Base-by-base conservation (phyloP, 2,797 vertebrate species). In the Ispidina lecontei region DNA sequence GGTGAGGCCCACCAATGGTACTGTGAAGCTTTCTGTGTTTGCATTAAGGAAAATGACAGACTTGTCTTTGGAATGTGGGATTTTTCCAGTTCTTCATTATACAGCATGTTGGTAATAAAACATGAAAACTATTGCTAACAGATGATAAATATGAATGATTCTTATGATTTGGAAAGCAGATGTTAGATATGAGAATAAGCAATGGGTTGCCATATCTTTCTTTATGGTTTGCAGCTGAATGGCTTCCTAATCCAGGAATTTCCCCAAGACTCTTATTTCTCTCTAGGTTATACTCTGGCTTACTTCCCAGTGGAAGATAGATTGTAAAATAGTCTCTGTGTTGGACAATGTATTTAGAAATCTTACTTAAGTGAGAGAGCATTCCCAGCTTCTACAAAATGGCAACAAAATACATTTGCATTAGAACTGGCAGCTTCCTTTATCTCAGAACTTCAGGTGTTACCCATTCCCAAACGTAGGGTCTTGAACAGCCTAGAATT, bases 111-210 rank as follows among this genome's bases (percentile, higher is more conserved):
- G 80, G 74, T 91, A 90, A 92, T 82, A 95, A 95, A 94, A 73
- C 84, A 82, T 79, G 77, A 91, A 93, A 95, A 82, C 49, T 76
- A 76, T 91, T 94, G 64, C 74, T 90, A 96, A 84, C 85, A 92
- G 83, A 96, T 92, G 81, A 93, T 82, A 92, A 94, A 90, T 93
- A 88, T 49, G 77, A 92, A 70, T 58, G 29, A 81, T 89, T 91
- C 94, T 92, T 92, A 70, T 60, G n/a, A 81, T 89, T 91, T 94
- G 91, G 84, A 90, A 92, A 95, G 75, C 96, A 96, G 92, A 93
- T 95, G 90, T 89, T 95, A 68, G 41, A 23, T 65, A 14, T 68
- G 76, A 73, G 62, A 79, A 43, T 76, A 90, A 91, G 77, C 77
- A 73, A 76, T 74, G 71, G 64, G 72, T 91, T 96, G 81, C 72